These are phyloP conservation scores for Thripadectes ignobilis DNA, from an alignment of 2,797 vertebrate genomes.

Conservation along the genomic window DNA sequence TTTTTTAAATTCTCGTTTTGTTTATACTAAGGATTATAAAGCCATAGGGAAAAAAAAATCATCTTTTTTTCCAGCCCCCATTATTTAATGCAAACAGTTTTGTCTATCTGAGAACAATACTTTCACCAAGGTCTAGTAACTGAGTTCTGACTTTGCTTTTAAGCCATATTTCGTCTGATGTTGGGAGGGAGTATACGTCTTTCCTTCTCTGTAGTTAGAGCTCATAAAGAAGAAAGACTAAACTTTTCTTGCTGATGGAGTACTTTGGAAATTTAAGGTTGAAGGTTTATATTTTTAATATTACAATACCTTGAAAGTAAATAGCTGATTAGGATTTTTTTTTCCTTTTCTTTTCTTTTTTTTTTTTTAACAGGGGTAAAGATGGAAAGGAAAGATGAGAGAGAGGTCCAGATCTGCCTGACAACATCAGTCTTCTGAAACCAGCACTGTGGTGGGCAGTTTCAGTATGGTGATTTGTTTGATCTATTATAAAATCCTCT, in stretches of 20 bases:
- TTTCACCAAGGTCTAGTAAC: not conserved
- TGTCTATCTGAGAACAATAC: not conserved
- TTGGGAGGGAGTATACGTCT: not conserved
- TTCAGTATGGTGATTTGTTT: slow-evolving; percentile 8
- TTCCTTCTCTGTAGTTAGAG: not conserved
- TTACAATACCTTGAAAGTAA: not conserved
- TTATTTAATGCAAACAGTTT: not conserved
- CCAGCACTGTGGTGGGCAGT: not conserved
- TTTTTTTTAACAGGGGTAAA: not conserved
- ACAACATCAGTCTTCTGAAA: not conserved
- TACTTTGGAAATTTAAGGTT: not conserved
- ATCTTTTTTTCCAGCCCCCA: not conserved
- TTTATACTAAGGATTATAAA: not conserved
- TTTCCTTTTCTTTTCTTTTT: too few relatives aligned
- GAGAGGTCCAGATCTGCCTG: not conserved
- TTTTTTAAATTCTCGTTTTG: not conserved
- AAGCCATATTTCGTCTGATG: not conserved
- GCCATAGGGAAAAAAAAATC: not conserved
- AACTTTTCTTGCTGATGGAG: not conserved
- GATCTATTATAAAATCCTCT: slow-evolving; percentile 29
- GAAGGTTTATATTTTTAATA: not conserved
- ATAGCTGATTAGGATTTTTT: not conserved
- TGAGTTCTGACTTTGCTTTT: not conserved
- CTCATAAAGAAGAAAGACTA: not conserved
- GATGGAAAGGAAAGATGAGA: not conserved